These are phyloP conservation scores for Parazoanthus swiftii DNA, from an alignment of 92 coral and sea anemone species.

Conservation along the genomic window DNA sequence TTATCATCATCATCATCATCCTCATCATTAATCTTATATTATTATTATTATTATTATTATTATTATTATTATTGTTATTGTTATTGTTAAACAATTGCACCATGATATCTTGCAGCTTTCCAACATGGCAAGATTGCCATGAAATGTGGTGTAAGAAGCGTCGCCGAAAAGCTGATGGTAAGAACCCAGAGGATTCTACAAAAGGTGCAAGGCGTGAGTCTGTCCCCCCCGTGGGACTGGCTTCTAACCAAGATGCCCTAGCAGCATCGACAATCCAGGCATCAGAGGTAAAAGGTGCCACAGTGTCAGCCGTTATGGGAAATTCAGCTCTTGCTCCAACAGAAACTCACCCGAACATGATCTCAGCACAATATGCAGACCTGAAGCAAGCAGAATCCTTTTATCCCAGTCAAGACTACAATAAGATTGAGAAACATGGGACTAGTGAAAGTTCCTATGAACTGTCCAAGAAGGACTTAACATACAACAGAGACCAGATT, in stretches of 20 bases:
- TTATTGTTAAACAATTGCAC: background rate
- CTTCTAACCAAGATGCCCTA: constrained; percentile 23
- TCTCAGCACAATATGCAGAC: constrained; percentile 11
- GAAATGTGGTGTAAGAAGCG: constrained; percentile 99
- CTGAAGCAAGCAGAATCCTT: constrained; percentile 23
- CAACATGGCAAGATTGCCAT: constrained; percentile 99
- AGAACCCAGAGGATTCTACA: constrained; percentile 62
- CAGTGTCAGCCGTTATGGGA: constrained; percentile 25
- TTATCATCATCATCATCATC: too few species aligned
- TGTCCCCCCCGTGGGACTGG: constrained; percentile 24
- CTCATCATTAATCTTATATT: background rate
- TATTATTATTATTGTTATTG: background rate
- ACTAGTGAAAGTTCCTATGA: constrained; percentile 10
- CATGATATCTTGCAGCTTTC: constrained; percentile 63
- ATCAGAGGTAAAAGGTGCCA: constrained; percentile 43
- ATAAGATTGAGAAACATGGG: constrained; percentile 14
- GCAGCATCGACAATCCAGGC: constrained; percentile 5
- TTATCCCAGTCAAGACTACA: constrained; percentile 25
- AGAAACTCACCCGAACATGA: constrained; percentile 32
- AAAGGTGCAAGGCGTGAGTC: constrained; percentile 74
- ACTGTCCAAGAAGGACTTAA: constrained; percentile 14
- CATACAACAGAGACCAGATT: constrained; percentile 7
- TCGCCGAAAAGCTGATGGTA: constrained; percentile 83
- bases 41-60: background rate
- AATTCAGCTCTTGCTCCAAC: constrained; percentile 2